Conservation (phyloP, 2,888 invertebrate species). For the Bugulina stolonifera region DNA sequence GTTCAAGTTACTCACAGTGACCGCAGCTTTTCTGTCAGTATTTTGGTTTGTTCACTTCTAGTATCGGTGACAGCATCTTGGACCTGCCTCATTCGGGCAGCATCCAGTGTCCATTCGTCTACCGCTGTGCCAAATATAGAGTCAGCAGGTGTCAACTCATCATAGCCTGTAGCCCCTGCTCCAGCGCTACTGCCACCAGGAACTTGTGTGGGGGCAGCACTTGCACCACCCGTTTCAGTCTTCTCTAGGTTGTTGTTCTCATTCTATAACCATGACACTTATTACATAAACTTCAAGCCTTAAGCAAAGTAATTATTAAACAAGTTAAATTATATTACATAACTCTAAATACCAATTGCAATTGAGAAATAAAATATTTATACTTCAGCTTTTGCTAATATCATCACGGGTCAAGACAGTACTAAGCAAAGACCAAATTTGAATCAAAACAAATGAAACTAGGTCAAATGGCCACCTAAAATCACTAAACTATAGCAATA, state of each 20-base stretch:
- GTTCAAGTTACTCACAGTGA: constrained; percentile 6
- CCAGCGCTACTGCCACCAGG: background rate
- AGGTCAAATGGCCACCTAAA: too few relatives aligned
- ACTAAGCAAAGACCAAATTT: too few relatives aligned
- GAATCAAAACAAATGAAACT: too few relatives aligned
- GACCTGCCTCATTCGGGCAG: constrained; percentile 35
- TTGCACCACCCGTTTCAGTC: background rate
- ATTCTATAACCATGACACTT: too few relatives aligned
- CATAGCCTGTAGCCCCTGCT: background rate
- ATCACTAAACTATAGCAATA: too few relatives aligned
- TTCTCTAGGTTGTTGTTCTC: constrained; percentile 6
- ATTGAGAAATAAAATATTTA: too few relatives aligned
- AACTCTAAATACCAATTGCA: too few relatives aligned
- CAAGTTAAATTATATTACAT: too few relatives aligned
- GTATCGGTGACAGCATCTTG: constrained; percentile 32
- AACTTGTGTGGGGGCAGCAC: background rate
- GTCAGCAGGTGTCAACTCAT: background rate
- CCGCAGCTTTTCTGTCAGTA: constrained; percentile 4
- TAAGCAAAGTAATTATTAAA: too few relatives aligned
- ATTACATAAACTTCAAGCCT: too few relatives aligned
- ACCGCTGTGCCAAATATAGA: constrained; percentile 42
- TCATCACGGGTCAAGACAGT: too few relatives aligned
- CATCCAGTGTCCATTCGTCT: constrained; percentile 39
- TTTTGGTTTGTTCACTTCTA: background rate
- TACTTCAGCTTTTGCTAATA: too few relatives aligned